Conservation (phyloP, 2,888 invertebrate genomes). For the Cantharis rustica region DNA sequence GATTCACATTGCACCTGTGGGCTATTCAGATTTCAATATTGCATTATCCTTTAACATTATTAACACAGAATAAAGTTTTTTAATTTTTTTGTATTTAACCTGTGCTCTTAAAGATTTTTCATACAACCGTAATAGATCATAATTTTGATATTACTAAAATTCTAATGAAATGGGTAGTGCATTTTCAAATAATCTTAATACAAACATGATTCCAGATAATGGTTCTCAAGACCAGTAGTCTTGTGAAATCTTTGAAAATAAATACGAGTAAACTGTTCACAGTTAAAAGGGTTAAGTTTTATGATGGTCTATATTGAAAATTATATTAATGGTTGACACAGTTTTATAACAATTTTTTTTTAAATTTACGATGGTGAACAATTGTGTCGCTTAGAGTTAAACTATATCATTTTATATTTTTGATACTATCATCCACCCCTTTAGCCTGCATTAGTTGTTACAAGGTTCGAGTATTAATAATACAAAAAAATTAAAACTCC, state of each 20-base stretch:
- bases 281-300: background rate
- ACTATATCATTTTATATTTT: background rate
- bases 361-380: background rate
- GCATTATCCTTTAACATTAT: background rate
- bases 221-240: background rate
- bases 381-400: background rate
- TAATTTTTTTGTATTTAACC: background rate
- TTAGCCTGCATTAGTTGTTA: background rate
- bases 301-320: background rate
- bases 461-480: background rate
- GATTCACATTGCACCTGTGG: background rate
- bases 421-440: background rate
- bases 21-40: background rate
- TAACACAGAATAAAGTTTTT: background rate
- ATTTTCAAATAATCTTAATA: background rate
- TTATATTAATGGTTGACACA: background rate
- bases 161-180: background rate
- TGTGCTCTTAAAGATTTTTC: background rate
- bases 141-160: background rate
- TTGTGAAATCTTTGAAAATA: background rate
- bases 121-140: background rate
- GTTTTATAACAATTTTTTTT: background rate
- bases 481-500: background rate
- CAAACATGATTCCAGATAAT: background rate
- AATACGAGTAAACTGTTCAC: no score